Conservation (phyloP, 2,797 vertebrate genomes). For the Gymnocypris eckloni region DNA sequence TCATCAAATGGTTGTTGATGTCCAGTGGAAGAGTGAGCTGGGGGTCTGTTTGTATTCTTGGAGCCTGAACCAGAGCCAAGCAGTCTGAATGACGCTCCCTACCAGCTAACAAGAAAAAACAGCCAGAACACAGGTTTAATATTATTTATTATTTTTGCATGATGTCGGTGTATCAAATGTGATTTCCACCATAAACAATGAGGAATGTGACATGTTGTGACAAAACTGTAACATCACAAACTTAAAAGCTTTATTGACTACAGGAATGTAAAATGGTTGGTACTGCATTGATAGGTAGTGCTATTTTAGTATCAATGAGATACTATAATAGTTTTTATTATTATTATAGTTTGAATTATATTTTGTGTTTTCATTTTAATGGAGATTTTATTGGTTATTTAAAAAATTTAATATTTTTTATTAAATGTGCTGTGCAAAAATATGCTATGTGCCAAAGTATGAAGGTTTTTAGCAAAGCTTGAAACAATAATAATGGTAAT, state of each 20-base stretch:
- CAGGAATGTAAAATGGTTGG: neutral
- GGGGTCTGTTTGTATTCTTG: slow-evolving; percentile 83
- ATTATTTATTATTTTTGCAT: neutral
- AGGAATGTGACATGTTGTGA: neutral
- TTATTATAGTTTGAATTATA: neutral
- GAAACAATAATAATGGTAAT: neutral
- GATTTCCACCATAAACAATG: too few relatives aligned
- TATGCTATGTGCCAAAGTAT: neutral
- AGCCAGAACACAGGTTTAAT: neutral
- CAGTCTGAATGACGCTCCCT: slow-evolving; percentile 79
- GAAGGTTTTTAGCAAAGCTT: neutral
- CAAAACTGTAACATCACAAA: neutral
- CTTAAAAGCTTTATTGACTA: neutral
- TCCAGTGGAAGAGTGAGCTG: slow-evolving; percentile 90
- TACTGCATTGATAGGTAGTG: neutral
- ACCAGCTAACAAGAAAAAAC: slow-evolving; percentile 72
- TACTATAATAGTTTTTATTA: neutral
- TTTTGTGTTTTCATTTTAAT: neutral
- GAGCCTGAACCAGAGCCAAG: slow-evolving; percentile 84
- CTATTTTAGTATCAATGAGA: neutral
- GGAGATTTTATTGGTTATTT: neutral
- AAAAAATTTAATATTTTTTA: neutral
- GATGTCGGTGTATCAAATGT: neutral
- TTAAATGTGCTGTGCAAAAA: neutral
- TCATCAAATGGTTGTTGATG: slow-evolving; percentile 94